Evolutionary conservation across 2,113 vertebrate genomes (phyloP).

Genomic region (Pleuronectes platessa): DNA sequence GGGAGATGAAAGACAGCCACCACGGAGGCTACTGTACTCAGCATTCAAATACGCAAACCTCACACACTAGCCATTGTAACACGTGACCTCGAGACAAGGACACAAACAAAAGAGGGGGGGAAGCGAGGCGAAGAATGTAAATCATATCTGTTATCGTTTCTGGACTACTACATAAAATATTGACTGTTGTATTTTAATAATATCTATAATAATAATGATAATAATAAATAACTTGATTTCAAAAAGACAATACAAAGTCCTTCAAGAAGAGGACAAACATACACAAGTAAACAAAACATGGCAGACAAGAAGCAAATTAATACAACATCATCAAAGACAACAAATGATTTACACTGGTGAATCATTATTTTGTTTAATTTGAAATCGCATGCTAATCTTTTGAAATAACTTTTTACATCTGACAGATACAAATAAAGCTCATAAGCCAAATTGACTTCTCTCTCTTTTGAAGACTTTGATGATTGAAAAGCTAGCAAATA

Average conservation of each 20-base stretch:
- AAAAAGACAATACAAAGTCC: not conserved
- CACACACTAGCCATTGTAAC: not conserved
- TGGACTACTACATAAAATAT: no score
- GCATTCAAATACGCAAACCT: constrained; percentile 37
- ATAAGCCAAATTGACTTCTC: not conserved
- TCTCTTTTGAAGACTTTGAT: not conserved
- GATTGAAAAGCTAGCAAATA: not conserved
- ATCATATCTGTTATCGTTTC: no score
- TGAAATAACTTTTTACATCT: not conserved
- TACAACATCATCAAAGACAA: not conserved
- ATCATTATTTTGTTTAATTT: not conserved
- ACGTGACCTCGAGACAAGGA: constrained; percentile 12
- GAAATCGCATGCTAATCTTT: not conserved
- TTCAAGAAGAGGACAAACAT: no score
- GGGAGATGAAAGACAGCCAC: constrained; percentile 48
- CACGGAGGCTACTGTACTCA: constrained; percentile 22
- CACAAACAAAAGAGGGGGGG: constrained; percentile 2
- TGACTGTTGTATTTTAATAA: no score
- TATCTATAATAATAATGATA: no score
- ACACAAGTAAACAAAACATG: not conserved
- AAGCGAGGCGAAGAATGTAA: not conserved
- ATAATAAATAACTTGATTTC: not conserved
- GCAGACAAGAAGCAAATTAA: no score
- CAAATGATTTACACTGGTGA: not conserved
- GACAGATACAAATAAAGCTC: not conserved